Percentiles rank a stretch among this genome's conserved stretches.
These are phyloP conservation scores for Trichoplusia ni DNA, from an alignment of 1,140 invertebrate species.

Conservation along the genomic window DNA sequence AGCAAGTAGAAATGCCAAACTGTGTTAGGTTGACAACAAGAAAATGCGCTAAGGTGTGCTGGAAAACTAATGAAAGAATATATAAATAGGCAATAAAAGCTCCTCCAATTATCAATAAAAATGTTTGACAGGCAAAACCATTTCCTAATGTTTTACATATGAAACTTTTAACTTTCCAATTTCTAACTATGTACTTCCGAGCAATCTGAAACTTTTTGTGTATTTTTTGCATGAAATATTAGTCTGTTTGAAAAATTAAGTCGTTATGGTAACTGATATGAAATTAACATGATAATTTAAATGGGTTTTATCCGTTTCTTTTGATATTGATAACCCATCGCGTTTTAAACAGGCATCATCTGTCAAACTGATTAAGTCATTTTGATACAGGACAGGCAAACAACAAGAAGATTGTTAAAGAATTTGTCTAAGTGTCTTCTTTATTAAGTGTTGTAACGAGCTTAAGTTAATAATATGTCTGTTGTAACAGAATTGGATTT, in stretches of 20 bases:
- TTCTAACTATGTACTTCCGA: neutral
- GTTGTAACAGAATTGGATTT: too few relatives aligned
- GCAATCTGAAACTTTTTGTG: neutral
- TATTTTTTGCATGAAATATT: neutral
- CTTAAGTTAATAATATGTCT: too few relatives aligned
- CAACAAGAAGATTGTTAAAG: too few relatives aligned
- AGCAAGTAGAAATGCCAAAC: neutral
- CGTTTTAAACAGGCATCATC: neutral
- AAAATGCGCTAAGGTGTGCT: neutral
- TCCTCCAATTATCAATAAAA: neutral
- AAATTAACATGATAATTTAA: neutral
- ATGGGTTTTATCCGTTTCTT: neutral
- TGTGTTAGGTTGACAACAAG: neutral
- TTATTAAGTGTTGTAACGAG: too few relatives aligned
- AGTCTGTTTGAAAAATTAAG: neutral
- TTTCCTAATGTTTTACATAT: neutral
- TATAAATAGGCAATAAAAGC: neutral
- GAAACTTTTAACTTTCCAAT: neutral
- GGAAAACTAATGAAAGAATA: neutral
- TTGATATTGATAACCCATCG: neutral
- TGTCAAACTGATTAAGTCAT: neutral
- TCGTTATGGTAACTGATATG: neutral
- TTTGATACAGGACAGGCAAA: too few relatives aligned
- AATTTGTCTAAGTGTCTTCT: too few relatives aligned
- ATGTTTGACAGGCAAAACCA: neutral